Percentiles rank a stretch among this genome's conserved stretches.
These are phyloP conservation scores for Dioctria rufipes DNA, from an alignment of 2,888 invertebrate genomes.

Conservation along the genomic window DNA sequence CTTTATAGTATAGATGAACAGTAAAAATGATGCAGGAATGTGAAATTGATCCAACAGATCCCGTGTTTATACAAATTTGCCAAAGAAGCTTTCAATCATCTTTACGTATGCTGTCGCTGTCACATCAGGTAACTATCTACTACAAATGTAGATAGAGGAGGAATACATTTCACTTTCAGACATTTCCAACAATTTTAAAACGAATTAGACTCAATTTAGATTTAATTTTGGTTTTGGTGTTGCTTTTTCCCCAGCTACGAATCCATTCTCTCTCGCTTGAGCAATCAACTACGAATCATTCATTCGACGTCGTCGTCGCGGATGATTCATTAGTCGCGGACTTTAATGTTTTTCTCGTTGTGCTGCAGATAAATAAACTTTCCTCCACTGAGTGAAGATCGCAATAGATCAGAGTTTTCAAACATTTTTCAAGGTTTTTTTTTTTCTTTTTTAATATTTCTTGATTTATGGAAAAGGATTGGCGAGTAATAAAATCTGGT, in stretches of 20 bases:
- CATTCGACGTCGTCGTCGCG: not conserved
- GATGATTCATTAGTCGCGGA: slow-evolving; percentile 13
- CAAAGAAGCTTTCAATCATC: slow-evolving; percentile 10
- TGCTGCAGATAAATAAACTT: not conserved
- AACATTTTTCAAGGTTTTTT: not conserved
- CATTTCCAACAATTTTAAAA: not conserved
- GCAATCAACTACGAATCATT: slow-evolving; percentile 20
- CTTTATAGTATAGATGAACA: not conserved
- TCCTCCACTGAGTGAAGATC: not conserved
- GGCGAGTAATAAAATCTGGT: too few relatives aligned
- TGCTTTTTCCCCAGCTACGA: not conserved
- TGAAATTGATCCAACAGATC: slow-evolving; percentile 65
- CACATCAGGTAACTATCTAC: slow-evolving; percentile 12
- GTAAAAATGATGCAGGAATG: slow-evolving; percentile 67
- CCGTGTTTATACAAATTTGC: slow-evolving; percentile 61
- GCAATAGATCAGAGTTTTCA: not conserved
- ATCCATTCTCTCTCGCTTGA: slow-evolving; percentile 19
- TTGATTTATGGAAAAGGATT: not conserved
- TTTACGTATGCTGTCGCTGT: not conserved
- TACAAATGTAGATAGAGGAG: too few relatives aligned
- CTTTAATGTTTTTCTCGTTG: not conserved
- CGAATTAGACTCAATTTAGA: not conserved
- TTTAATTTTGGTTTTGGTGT: not conserved
- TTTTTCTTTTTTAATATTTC: too few relatives aligned
- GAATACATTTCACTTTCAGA: not conserved